Base-by-base conservation (phyloP, 2,797 vertebrate genomes). In the Neoniphon sammara region DNA sequence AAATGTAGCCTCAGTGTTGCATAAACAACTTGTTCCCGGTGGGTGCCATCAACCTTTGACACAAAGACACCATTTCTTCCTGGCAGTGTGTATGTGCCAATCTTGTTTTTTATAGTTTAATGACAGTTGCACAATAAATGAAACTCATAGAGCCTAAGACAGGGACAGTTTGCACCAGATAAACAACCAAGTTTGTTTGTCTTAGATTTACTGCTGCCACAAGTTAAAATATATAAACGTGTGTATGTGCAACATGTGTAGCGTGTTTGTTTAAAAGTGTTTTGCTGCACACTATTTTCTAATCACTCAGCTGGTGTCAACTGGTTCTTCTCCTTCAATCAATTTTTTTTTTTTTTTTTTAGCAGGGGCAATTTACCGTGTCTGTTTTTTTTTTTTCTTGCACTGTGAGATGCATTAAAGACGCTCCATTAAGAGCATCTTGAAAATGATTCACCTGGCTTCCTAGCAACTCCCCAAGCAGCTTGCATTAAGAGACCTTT, bases 401-500 rank as follows among this genome's bases (percentile, higher is more conserved):
- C 47, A 46, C 65, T 15, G 39, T 54, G n/a, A 66, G 50, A 46
- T 27, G 69, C 69, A 54, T 70, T 20, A 63, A 62, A 78, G 70
- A 73, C 56, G 7, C 59, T 73, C 76, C 77, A 70, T 89, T 91
- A 81, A 78, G 85, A 82, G 75, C 82, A 56, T 64, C 75, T 75
- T 62, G 67, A 80, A 86, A 83, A 81, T 79, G 39, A 82, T 77
- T 75, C 65, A 66, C 74, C 10, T 11, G 55, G 91, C 82, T 84
- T 87, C 94, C 88, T 92, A 92, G 94, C 93, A 94, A 95, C 94
- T 71, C 80, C 62, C 20, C 6, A 74, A 91, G 86, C 78, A 77
- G 67, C 69, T 76, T 62, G 57, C 85, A 83, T 90, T 74, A 85
- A 78, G 75, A 66, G 34, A 10, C 66, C 39, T 75, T 73, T 69